phyloP scores from a whole-genome alignment of 1,140 invertebrate genomes.

The Pemphigus obesinymphae region DNA sequence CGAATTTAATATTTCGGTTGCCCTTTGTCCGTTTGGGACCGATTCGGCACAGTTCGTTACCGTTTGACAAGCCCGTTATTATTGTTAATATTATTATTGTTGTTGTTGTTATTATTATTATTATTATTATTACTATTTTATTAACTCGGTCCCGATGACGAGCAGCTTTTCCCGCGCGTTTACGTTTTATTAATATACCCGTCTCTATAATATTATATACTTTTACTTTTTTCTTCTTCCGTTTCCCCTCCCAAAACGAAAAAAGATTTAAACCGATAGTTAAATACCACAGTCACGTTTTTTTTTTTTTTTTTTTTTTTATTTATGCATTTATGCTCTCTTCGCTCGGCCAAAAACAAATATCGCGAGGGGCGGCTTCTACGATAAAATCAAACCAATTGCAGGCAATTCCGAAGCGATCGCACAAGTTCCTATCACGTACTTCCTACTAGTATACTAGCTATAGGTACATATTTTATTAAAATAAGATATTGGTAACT shows the following conservation, averaged over 20 bases:
- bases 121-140: neutral
- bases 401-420: too few relatives aligned
- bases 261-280: neutral
- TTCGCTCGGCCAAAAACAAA: neutral
- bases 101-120: neutral
- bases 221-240: neutral
- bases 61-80: slow-evolving; percentile 6
- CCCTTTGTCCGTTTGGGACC: neutral
- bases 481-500: too few relatives aligned
- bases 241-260: neutral
- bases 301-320: neutral
- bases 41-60: neutral
- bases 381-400: too few relatives aligned
- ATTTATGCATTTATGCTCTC: neutral
- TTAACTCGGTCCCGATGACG: neutral
- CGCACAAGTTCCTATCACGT: too few relatives aligned
- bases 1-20: neutral
- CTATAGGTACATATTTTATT: too few relatives aligned
- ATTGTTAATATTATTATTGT: neutral
- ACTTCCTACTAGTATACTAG: too few relatives aligned
- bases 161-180: neutral
- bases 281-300: slow-evolving; percentile 28
- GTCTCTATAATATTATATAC: neutral
- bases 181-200: neutral
- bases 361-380: too few relatives aligned